These are phyloP conservation scores for Crotalus horridus DNA, from an alignment of 2,113 vertebrate species.

Conservation along the genomic window DNA sequence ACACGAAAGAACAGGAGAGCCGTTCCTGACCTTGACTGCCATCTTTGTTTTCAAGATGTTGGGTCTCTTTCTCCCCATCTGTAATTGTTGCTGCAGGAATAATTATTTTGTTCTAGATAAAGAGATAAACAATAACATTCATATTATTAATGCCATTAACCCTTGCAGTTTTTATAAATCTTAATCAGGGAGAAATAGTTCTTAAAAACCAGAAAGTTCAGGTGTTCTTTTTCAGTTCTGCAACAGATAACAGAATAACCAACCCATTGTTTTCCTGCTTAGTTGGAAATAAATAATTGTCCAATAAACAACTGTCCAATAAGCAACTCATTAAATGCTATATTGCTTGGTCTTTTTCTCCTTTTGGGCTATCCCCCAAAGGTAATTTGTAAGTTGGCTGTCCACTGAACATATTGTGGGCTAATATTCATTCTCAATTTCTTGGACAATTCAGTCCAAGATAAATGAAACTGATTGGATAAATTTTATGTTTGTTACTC, in stretches of 20 bases:
- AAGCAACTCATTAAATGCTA: background rate
- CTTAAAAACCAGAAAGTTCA: background rate
- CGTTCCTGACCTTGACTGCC: constrained; percentile 52
- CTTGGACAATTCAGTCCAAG: background rate
- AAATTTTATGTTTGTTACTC: background rate
- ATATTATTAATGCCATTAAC: background rate
- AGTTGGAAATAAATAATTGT: background rate
- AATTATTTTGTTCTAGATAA: constrained; percentile 3
- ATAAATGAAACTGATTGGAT: background rate
- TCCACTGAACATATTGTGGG: background rate
- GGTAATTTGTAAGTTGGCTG: background rate
- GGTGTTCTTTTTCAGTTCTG: background rate
- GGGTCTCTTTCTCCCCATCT: constrained; percentile 15
- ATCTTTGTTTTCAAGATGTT: constrained; percentile 11
- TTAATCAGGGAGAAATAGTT: background rate
- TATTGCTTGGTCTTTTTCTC: background rate
- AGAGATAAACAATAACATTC: constrained; percentile 14
- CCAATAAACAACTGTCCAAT: background rate
- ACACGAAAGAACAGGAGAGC: background rate
- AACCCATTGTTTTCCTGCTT: background rate
- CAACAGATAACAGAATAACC: background rate
- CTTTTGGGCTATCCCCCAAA: background rate
- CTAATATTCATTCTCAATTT: background rate
- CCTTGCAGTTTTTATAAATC: background rate
- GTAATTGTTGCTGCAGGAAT: background rate